phyloP scores from a whole-genome alignment of 2,888 invertebrate genomes.

The Nysson spinosus region DNA sequence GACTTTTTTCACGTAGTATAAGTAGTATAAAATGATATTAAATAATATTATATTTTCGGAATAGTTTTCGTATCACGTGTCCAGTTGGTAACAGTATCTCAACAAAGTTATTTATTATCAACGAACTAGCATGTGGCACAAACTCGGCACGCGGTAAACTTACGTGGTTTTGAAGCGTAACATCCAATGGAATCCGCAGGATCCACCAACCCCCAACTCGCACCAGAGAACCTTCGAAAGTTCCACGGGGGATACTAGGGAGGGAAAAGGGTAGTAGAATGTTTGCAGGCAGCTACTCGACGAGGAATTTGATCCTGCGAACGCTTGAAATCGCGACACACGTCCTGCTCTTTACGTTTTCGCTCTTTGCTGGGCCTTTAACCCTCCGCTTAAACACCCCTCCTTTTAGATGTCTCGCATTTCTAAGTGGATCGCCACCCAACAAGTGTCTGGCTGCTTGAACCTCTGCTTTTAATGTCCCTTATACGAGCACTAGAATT shows the following conservation, averaged over 20 bases:
- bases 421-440: no score
- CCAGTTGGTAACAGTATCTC: no score
- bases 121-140: no score
- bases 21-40: no score
- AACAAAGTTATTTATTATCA: no score
- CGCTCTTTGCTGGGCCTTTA: neutral
- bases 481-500: no score
- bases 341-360: slow-evolving; percentile 5
- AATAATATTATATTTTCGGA: no score
- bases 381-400: neutral
- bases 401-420: no score
- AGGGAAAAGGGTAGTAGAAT: slow-evolving; percentile 29
- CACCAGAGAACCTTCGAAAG: slow-evolving; percentile 33
- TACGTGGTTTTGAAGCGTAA: slow-evolving; percentile 39
- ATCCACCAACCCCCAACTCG: slow-evolving; percentile 33
- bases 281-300: slow-evolving; percentile 32
- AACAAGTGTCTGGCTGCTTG: no score
- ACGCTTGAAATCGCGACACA: slow-evolving; percentile 42
- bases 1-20: no score
- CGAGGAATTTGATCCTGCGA: slow-evolving; percentile 49
- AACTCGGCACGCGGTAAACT: slow-evolving; percentile 24
- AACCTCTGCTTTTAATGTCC: no score
- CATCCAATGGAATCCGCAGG: slow-evolving; percentile 50
- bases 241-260: slow-evolving; percentile 9
- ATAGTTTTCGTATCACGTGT: no score